Percentiles rank a stretch among this genome's conserved stretches.
Evolutionary conservation across 2,888 invertebrate species (phyloP).

Genomic region (Drosophila birchii): DNA sequence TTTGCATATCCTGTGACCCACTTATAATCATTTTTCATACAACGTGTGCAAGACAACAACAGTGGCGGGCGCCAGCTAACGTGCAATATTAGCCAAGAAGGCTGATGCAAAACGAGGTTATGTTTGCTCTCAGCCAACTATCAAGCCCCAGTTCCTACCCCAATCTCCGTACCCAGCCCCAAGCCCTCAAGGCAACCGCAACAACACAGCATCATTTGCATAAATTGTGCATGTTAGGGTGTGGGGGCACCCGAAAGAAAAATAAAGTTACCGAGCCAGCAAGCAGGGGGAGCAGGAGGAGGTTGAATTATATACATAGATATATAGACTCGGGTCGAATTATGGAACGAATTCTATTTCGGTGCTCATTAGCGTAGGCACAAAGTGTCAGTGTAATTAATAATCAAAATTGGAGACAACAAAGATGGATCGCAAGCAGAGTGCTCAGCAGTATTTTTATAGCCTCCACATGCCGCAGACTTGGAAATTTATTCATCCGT

Average conservation of each 20-base stretch:
- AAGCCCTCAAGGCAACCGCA: conserved; percentile 22
- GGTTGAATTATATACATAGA: not conserved
- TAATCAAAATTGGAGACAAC: conserved; percentile 53
- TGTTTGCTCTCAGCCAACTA: conserved; percentile 60
- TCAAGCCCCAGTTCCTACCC: not conserved
- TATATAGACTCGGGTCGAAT: conserved; percentile 57
- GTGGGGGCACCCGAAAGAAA: conserved; percentile 38
- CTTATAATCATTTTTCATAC: conserved; percentile 80
- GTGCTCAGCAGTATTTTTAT: conserved; percentile 72
- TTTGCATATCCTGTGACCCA: conserved; percentile 82
- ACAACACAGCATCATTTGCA: conserved; percentile 67
- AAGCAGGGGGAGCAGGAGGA: not conserved
- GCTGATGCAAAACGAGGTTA: conserved; percentile 71
- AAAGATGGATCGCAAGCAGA: conserved; percentile 42
- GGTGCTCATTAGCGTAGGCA: conserved; percentile 69
- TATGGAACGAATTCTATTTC: conserved; percentile 72
- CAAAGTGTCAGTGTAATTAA: conserved; percentile 74
- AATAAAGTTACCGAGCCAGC: conserved; percentile 34
- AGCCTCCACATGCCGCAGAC: conserved; percentile 54
- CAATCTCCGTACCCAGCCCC: not conserved
- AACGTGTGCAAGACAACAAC: conserved; percentile 58
- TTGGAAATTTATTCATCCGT: conserved; percentile 69
- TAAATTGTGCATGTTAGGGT: conserved; percentile 55
- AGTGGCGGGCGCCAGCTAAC: conserved; percentile 50
- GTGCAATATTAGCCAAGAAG: conserved; percentile 50